Conservation (phyloP, 1,140 invertebrate species). For the Argopecten irradians region DNA sequence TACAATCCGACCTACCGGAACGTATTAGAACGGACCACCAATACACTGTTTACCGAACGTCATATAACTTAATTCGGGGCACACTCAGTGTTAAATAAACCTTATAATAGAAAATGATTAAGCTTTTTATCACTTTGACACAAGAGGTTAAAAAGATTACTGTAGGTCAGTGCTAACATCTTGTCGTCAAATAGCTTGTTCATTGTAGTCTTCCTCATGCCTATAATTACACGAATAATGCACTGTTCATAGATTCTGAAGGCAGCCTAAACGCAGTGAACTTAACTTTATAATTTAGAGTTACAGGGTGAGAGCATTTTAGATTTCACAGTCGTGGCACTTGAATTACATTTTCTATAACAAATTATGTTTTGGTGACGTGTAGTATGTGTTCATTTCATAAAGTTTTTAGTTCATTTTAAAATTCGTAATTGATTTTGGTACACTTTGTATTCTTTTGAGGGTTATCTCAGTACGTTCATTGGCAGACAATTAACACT, state of each 20-base stretch:
- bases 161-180: slow-evolving; percentile 14
- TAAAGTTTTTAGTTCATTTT: not conserved
- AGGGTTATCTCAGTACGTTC: not conserved
- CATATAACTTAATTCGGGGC: not conserved
- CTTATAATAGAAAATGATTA: not conserved
- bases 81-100: slow-evolving; percentile 5
- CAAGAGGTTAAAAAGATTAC: slow-evolving; percentile 15
- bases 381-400: not conserved
- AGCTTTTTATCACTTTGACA: not conserved
- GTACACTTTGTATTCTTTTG: not conserved
- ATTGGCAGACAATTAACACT: not conserved
- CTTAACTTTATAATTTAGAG: slow-evolving; percentile 10
- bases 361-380: not conserved
- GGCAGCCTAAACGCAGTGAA: not conserved
- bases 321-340: not conserved
- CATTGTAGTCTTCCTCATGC: not conserved
- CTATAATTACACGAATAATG: not conserved
- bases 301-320: not conserved
- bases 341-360: slow-evolving; percentile 3
- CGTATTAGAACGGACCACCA: slow-evolving; percentile 6
- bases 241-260: not conserved
- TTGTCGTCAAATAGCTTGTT: not conserved
- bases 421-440: not conserved
- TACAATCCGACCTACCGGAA: slow-evolving; percentile 20
- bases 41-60: not conserved